Conservation (phyloP, 1,140 invertebrate species). For the Drosophila chauvacae region DNA sequence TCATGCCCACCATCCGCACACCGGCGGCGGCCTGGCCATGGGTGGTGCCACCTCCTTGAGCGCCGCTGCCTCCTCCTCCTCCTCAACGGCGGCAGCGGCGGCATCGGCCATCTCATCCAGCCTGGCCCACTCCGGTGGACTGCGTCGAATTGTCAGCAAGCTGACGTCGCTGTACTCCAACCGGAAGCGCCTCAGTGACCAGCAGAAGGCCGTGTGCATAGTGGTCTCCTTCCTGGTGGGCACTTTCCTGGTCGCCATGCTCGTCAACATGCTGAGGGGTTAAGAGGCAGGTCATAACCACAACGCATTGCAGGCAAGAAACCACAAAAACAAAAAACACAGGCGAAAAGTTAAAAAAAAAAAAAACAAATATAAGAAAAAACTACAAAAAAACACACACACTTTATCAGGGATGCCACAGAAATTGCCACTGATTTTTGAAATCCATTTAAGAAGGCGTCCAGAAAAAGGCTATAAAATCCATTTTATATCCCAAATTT, state of each 20-base stretch:
- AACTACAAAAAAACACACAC: conserved; percentile 19
- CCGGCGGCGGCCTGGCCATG: conserved; percentile 12
- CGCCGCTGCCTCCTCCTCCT: conserved; percentile 19
- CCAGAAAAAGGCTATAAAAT: not conserved
- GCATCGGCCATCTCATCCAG: conserved; percentile 27
- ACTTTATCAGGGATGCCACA: conserved; percentile 39
- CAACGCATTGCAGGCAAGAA: conserved; percentile 9
- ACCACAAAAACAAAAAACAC: conserved; percentile 1
- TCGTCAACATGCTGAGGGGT: conserved; percentile 76
- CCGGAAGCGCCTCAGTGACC: conserved; percentile 76
- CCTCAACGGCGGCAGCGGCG: conserved; percentile 24
- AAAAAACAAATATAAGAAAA: not conserved
- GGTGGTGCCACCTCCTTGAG: conserved; percentile 18
- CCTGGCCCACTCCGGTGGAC: conserved; percentile 42
- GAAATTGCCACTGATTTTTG: not conserved
- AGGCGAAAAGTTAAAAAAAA: conserved; percentile 1
- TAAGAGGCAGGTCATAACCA: conserved; percentile 13
- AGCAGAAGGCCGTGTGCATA: conserved; percentile 80
- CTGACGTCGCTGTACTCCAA: conserved; percentile 73
- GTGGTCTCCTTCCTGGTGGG: conserved; percentile 81
- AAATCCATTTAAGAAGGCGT: not conserved
- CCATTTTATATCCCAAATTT: conserved; percentile 18
- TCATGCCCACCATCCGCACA: conserved; percentile 64
- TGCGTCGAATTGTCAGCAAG: conserved; percentile 61
- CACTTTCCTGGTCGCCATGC: conserved; percentile 77